Evolutionary conservation across 2,888 invertebrate species (phyloP), one percentile per base, ranked within the genome.

Genomic region (Mystacides longicornis): DNA sequence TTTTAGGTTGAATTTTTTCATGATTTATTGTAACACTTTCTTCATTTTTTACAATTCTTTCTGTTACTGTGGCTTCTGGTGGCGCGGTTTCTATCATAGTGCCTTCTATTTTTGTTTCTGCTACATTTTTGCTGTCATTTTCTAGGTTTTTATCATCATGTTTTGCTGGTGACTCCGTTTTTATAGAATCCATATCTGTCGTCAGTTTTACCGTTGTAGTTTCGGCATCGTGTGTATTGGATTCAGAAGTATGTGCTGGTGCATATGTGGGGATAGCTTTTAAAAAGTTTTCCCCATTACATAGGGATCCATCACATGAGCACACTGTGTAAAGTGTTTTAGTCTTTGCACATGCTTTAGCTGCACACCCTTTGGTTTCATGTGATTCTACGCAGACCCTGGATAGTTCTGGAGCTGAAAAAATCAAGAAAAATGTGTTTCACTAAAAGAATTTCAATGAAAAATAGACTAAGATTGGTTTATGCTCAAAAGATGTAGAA

Each of bases 261-360:
- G 49, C 23, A 33, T 57, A 48, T 19, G 47, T 16, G 21, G 43
- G 22, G n/a, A n/a, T n/a, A n/a, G n/a, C n/a, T n/a, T n/a, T n/a
- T 23, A 23, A 33, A 16, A 49, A 48, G 20, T n/a, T 19, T 19
- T 49, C 46, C 11, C 49, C 46, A 20, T 60, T 60, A 51, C 60
- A 60, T 3, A 60, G 51, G 11, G 56, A 21, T 16, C 49, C 49
- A 20, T 55, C 55, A 47, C 60, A 60, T 2, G 55, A 54, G 47
- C 60, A 60, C n/a, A 56, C 49, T 45, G 52, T 52, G 46, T 21
- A 54, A 5, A 49, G 23, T 3, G 49, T 37, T 27, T 42, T 50
- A 22, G 50, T 54, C 11, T 54, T 54, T 7, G 49, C 42, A 49
- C 43, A 27, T 3, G 49, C 50, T 21, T 54, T 54, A 11, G 49